A percentile compares a stretch with the other conserved stretches of the same genome.
Conservation (phyloP, 1,140 invertebrate genomes). For the Conus betulinus region DNA sequence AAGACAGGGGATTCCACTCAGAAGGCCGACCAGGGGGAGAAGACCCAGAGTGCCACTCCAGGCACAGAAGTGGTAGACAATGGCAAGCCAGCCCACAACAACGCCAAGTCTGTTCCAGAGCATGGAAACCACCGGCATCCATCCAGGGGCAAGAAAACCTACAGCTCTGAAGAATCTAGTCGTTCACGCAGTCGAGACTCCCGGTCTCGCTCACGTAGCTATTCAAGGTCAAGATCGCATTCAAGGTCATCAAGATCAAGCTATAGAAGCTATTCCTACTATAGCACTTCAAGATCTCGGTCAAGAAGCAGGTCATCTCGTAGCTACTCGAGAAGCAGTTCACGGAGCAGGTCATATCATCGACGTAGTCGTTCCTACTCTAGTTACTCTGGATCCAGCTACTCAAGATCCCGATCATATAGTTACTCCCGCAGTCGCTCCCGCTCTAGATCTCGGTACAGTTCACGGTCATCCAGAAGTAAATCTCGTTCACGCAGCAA, state of each 20-base stretch:
- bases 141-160: constrained; percentile 52
- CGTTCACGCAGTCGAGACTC: constrained; percentile 51
- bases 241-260: constrained; percentile 56
- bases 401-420: constrained; percentile 34
- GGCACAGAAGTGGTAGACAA: not conserved
- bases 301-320: constrained; percentile 56
- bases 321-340: constrained; percentile 51
- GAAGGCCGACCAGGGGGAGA: constrained; percentile 33
- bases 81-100: not conserved
- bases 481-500: constrained; percentile 32
- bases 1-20: constrained; percentile 30
- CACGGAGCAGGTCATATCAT: constrained; percentile 54
- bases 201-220: constrained; percentile 53
- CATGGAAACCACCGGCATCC: constrained; percentile 40
- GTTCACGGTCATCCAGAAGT: constrained; percentile 26
- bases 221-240: constrained; percentile 55
- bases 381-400: constrained; percentile 35
- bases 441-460: constrained; percentile 35
- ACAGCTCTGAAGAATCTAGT: constrained; percentile 65
- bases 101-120: constrained; percentile 32
- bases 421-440: constrained; percentile 37
- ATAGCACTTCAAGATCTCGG: constrained; percentile 54
- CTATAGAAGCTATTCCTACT: constrained; percentile 62
- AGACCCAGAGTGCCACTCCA: not conserved
- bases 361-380: constrained; percentile 48